These are phyloP conservation scores for Theristicus caerulescens DNA, from an alignment of 2,113 vertebrate species.

Conservation along the genomic window DNA sequence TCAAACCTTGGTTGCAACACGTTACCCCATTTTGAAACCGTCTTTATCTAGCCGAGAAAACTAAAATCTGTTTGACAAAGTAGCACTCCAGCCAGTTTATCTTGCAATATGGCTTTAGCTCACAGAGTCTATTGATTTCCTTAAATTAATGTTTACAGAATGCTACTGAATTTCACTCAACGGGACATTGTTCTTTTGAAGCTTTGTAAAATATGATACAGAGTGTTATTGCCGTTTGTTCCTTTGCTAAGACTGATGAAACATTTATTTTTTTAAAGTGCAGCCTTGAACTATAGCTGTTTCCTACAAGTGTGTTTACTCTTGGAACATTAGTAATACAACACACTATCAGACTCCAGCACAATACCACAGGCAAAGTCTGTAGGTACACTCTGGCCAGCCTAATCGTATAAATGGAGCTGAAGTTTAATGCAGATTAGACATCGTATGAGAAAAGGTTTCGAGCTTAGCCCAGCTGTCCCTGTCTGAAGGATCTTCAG, in stretches of 20 bases:
- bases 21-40: conserved; percentile 84
- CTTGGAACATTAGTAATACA: conserved; percentile 71
- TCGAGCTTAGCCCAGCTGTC: conserved; percentile 5
- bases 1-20: conserved; percentile 88
- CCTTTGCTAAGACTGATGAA: conserved; percentile 76
- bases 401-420: neutral
- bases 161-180: conserved; percentile 83
- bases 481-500: conserved; percentile 51
- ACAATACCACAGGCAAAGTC: conserved; percentile 43
- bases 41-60: conserved; percentile 89
- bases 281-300: conserved; percentile 77
- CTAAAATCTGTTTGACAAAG: conserved; percentile 89
- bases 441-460: conserved; percentile 10
- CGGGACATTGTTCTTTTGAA: conserved; percentile 85
- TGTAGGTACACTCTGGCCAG: neutral
- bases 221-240: conserved; percentile 75
- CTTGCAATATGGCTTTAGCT: conserved; percentile 86
- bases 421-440: conserved; percentile 41
- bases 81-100: conserved; percentile 86
- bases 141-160: conserved; percentile 89
- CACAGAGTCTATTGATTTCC: conserved; percentile 86
- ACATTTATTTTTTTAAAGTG: conserved; percentile 67
- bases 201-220: conserved; percentile 76
- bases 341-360: conserved; percentile 49
- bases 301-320: conserved; percentile 76